Base-by-base conservation (phyloP, 2,888 invertebrate species). In the Mesoligia furuncula region DNA sequence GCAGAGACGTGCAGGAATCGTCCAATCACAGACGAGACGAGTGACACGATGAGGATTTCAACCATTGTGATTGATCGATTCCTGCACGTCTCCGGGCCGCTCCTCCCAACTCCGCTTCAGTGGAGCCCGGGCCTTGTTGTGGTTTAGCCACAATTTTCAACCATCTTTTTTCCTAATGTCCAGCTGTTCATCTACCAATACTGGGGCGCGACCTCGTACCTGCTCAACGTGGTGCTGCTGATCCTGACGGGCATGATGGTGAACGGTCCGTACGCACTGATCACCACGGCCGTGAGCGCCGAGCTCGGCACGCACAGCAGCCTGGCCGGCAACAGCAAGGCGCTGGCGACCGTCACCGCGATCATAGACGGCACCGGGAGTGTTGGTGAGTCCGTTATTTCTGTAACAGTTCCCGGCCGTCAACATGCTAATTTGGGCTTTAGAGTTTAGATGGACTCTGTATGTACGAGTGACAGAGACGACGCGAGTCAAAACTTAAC, bases 351-450 rank as follows among this genome's bases (percentile, higher is more conserved):
- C 0, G 99, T 99, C n/a, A 99, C 99, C 0, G 99, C 99, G 39
- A 99, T 99, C 89, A 99, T 99, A 67, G 99, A 99, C 95, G 99
- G 99, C 67, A 99, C 99, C 0, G 99, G 99, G 13, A 99, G 98
- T 80, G 97, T 99, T 77, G 98, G 69, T 69, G 2, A 17, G 69
- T 15, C 17, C 45, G 8, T 42, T 42, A 42, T 42, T 42, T n/a
- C n/a, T 42, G 11, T 9, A 42, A 11, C 8, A 42, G 42, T 42
- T 8, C 1, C 42, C 42, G 42, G 42, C 9, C 42, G 11, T 11
- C 42, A 11, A 42, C 42, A 42, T 11, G 11, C 42, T 42, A 42
- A 42, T 42, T 42, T 42, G 42, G 9, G 42, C 42, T 42, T 42
- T 42, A 42, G 42, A 42, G 11, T 42, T 42, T 42, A 42, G 42